Conservation (phyloP, 2,113 vertebrate species). For the Neodon shergylaensis region DNA sequence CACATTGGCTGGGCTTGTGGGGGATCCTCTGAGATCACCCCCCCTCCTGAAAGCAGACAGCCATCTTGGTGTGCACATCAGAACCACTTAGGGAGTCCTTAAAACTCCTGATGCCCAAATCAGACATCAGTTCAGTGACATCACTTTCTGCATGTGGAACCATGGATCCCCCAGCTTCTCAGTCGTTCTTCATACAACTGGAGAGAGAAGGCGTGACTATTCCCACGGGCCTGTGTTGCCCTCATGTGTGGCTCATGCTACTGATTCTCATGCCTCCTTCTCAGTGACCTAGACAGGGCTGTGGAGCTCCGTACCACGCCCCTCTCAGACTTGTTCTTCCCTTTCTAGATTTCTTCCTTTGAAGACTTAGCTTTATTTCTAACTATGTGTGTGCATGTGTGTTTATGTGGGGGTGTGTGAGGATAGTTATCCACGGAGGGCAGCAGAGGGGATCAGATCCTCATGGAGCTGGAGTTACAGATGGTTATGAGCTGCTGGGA, state of each 20-base stretch:
- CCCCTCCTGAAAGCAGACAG: background rate
- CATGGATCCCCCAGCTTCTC: background rate
- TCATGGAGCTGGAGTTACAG: background rate
- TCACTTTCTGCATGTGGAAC: background rate
- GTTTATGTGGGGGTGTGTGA: background rate
- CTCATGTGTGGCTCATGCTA: background rate
- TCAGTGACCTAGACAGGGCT: background rate
- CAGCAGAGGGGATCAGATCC: background rate
- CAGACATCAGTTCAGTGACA: background rate
- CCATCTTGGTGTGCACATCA: background rate
- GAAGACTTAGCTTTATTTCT: background rate
- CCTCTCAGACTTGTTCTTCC: background rate
- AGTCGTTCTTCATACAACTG: background rate
- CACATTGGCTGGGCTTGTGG: background rate
- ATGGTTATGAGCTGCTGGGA: background rate
- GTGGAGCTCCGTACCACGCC: background rate
- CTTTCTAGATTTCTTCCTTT: background rate
- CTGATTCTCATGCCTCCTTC: accelerated
- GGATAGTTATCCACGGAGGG: background rate
- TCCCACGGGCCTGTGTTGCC: background rate
- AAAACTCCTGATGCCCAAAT: background rate
- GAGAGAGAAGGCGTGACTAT: background rate
- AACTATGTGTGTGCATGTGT: background rate
- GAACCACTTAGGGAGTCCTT: background rate
- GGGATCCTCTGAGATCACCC: background rate